Conservation (phyloP, 2,888 invertebrate species). For the Eutolmus rufibarbis region DNA sequence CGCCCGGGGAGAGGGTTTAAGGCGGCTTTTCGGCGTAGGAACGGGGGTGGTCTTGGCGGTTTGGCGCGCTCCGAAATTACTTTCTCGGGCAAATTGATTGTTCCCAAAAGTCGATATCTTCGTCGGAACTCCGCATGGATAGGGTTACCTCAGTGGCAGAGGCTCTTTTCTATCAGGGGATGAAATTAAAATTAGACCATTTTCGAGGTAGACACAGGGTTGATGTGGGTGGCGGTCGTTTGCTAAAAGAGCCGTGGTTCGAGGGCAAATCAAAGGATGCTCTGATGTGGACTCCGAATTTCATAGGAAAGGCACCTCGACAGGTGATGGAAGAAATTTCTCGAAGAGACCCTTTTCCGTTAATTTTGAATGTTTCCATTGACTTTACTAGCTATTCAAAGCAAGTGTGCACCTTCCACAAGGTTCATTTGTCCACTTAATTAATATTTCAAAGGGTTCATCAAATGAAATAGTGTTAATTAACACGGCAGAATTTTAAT, state of each 20-base stretch:
- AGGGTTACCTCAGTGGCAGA: background rate
- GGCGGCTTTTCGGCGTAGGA: background rate
- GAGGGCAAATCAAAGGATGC: background rate
- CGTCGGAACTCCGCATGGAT: background rate
- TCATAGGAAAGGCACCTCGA: background rate
- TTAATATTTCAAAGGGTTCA: background rate
- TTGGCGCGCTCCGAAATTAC: slow-evolving; percentile 19
- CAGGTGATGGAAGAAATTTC: background rate
- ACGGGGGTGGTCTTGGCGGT: background rate
- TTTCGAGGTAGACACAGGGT: background rate
- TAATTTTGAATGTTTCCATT: background rate
- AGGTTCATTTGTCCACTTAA: background rate
- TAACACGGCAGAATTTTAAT: background rate
- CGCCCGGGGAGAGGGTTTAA: background rate
- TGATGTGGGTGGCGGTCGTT: background rate
- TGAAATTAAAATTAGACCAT: slow-evolving; percentile 14
- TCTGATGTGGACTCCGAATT: background rate
- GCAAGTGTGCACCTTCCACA: background rate
- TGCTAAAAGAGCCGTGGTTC: background rate
- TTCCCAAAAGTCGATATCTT: slow-evolving; percentile 31
- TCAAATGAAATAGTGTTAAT: background rate
- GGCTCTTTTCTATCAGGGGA: slow-evolving; percentile 9
- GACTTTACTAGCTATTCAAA: background rate
- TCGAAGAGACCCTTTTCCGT: background rate
- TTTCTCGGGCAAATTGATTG: slow-evolving; percentile 41